Evolutionary conservation across 2,888 invertebrate species (phyloP).

Genomic region (Limnephilus rhombicus): DNA sequence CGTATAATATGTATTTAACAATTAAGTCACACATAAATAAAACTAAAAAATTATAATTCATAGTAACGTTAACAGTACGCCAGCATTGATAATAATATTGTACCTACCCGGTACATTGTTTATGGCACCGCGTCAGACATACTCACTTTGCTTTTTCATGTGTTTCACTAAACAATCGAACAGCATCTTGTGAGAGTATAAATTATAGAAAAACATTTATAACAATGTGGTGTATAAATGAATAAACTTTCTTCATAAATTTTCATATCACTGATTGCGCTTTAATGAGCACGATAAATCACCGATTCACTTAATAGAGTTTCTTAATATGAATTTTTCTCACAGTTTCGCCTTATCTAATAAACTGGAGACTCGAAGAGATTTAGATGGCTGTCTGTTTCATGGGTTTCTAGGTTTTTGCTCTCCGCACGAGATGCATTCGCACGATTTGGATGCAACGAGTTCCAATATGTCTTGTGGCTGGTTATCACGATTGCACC

Average conservation of each 20-base stretch:
- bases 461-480: background rate
- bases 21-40: too few species aligned
- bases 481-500: slow-evolving; percentile 49
- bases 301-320: background rate
- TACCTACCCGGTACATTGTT: background rate
- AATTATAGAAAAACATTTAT: background rate
- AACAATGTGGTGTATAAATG: background rate
- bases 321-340: background rate
- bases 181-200: background rate
- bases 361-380: background rate
- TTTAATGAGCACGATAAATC: background rate
- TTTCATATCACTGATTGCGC: background rate
- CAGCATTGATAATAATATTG: background rate
- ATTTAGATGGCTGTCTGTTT: background rate
- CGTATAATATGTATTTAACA: too few species aligned
- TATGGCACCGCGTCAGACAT: background rate
- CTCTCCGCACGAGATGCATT: slow-evolving; percentile 9
- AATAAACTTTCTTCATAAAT: background rate
- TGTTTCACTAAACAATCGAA: background rate
- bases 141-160: background rate
- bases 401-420: background rate
- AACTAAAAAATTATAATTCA: too few species aligned
- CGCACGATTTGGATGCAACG: slow-evolving; percentile 30
- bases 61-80: background rate
- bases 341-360: slow-evolving; percentile 1